A percentile compares a stretch with the other conserved stretches of the same genome.
These are phyloP conservation scores for Troglohyphantes excavatus DNA, from an alignment of 2,888 invertebrate genomes.

Conservation along the genomic window DNA sequence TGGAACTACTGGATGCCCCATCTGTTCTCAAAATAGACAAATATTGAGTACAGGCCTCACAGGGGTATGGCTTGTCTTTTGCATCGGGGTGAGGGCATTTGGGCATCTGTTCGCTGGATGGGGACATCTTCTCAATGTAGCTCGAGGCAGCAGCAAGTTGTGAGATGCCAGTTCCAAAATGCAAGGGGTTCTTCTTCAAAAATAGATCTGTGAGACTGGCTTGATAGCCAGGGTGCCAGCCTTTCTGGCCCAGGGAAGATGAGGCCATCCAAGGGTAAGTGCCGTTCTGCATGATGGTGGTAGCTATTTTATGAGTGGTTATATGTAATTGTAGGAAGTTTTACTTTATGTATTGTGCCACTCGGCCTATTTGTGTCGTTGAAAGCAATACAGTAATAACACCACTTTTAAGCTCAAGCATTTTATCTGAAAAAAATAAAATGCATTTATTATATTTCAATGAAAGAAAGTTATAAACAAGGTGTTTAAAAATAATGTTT, in stretches of 20 bases:
- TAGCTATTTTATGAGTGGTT: not conserved
- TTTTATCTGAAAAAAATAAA: constrained; percentile 59
- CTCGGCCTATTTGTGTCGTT: constrained; percentile 32
- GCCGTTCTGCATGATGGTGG: constrained; percentile 79
- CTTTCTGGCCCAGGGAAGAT: constrained; percentile 78
- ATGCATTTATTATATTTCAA: no score
- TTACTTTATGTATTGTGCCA: constrained; percentile 28
- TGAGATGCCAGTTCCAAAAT: constrained; percentile 79
- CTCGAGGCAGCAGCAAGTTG: constrained; percentile 80
- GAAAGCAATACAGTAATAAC: constrained; percentile 51
- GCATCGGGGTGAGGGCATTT: constrained; percentile 79
- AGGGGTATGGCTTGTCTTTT: constrained; percentile 79
- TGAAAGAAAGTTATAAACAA: no score
- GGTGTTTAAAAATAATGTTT: not conserved
- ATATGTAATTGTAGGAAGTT: not conserved
- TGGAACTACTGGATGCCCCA: constrained; percentile 75
- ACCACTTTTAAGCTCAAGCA: constrained; percentile 77
- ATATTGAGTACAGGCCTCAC: constrained; percentile 80
- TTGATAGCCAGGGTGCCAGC: constrained; percentile 80
- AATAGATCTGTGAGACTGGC: constrained; percentile 80
- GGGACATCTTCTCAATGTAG: constrained; percentile 80
- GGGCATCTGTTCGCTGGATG: constrained; percentile 74
- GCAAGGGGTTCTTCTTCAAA: constrained; percentile 80
- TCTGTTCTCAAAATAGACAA: constrained; percentile 77
- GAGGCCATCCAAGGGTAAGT: constrained; percentile 80